These are phyloP conservation scores for Aspiorhynchus laticeps DNA, from an alignment of 2,113 vertebrate genomes.

Conservation along the genomic window DNA sequence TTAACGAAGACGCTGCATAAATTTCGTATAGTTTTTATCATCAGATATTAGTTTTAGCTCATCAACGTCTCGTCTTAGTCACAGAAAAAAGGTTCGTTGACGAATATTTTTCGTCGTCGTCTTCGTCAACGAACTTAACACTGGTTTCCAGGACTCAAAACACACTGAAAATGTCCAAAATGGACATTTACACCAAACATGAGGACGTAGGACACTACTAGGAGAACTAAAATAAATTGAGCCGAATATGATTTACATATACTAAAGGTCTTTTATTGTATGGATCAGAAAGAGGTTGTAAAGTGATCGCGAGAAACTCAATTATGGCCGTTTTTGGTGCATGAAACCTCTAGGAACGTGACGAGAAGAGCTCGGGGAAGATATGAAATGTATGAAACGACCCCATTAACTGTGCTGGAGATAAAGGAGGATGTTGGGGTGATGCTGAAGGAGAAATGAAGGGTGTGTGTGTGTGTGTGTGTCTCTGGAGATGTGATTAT, in stretches of 20 bases:
- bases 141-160: not conserved
- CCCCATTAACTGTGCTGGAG: not conserved
- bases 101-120: no score
- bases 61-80: no score
- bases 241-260: not conserved
- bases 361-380: not conserved
- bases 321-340: not conserved
- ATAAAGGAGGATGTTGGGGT: slow-evolving; percentile 7
- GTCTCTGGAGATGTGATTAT: slow-evolving; percentile 61
- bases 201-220: no score
- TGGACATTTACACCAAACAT: not conserved
- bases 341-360: not conserved
- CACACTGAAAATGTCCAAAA: not conserved
- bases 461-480: slow-evolving; percentile 11
- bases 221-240: no score
- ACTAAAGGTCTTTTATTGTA: not conserved
- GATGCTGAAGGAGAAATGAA: not conserved
- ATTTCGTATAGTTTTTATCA: no score
- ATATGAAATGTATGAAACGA: not conserved
- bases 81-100: no score
- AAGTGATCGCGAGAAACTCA: not conserved
- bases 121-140: no score
- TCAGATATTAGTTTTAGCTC: no score
- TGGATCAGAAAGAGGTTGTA: not conserved
- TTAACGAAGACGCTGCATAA: no score